phyloP scores from a whole-genome alignment of 1,140 invertebrate species.

The Drosophila kohkoa region DNA sequence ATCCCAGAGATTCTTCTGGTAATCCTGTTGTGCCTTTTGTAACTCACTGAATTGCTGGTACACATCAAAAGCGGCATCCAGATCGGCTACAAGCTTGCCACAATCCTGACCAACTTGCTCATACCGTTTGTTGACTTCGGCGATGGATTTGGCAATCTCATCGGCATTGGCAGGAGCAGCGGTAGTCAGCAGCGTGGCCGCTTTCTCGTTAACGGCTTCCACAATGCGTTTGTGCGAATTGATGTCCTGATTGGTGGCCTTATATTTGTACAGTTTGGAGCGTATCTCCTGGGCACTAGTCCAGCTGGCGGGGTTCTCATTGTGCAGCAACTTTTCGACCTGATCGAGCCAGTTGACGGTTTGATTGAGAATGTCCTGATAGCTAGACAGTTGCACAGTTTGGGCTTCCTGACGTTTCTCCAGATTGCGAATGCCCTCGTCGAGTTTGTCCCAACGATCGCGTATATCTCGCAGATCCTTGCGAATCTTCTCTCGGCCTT shows the following conservation, averaged over 20 bases:
- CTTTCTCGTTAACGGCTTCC: conserved; percentile 95
- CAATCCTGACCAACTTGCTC: conserved; percentile 88
- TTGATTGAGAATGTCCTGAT: conserved; percentile 94
- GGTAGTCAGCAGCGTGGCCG: conserved; percentile 86
- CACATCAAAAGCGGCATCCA: conserved; percentile 91
- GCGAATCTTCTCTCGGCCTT: conserved; percentile 94
- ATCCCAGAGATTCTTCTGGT: conserved; percentile 95
- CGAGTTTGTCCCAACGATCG: conserved; percentile 94
- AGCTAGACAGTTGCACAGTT: conserved; percentile 92
- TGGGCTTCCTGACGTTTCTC: conserved; percentile 94
- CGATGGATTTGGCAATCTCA: conserved; percentile 88
- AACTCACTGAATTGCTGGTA: conserved; percentile 94
- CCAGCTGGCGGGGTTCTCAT: conserved; percentile 89
- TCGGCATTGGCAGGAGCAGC: conserved; percentile 86
- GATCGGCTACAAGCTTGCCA: conserved; percentile 88
- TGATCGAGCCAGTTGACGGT: conserved; percentile 94
- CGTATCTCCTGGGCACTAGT: conserved; percentile 93
- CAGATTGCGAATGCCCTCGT: conserved; percentile 91
- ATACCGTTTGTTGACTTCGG: conserved; percentile 90
- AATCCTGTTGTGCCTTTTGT: conserved; percentile 93
- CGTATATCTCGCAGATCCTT: conserved; percentile 91
- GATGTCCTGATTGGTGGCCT: conserved; percentile 95
- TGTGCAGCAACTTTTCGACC: conserved; percentile 92
- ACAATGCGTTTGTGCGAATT: conserved; percentile 94
- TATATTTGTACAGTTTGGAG: conserved; percentile 94